These are phyloP conservation scores for Rana temporaria DNA, from an alignment of 2,113 vertebrate species.

Conservation along the genomic window DNA sequence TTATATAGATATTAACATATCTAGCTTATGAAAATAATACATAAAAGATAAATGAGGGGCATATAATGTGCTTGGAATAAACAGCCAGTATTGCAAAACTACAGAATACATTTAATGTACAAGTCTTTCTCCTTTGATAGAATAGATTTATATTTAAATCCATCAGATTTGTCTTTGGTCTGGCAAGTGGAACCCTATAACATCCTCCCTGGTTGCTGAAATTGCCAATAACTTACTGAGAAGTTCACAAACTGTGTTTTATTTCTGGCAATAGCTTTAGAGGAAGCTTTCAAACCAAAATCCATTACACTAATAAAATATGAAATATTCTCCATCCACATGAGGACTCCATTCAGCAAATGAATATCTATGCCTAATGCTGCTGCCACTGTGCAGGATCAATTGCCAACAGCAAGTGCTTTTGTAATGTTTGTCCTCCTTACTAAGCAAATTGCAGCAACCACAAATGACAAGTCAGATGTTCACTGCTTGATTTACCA, in stretches of 20 bases:
- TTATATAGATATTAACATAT: too few species aligned
- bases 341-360: constrained; percentile 22
- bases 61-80: constrained; percentile 3
- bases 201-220: constrained; percentile 31
- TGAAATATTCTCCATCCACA: constrained; percentile 34
- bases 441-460: background rate
- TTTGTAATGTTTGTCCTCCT: background rate
- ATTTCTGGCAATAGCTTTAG: constrained; percentile 42
- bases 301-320: constrained; percentile 53
- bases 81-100: background rate
- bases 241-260: constrained; percentile 46
- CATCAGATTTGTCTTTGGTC: background rate
- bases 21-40: too few species aligned
- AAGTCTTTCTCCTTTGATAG: background rate
- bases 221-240: constrained; percentile 49
- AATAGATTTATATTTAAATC: constrained; percentile 25
- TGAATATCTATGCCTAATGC: constrained; percentile 13
- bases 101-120: background rate
- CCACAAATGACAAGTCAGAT: constrained; percentile 25
- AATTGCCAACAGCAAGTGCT: constrained; percentile 16
- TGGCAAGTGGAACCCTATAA: constrained; percentile 39
- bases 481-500: constrained; percentile 18
- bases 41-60: too few species aligned
- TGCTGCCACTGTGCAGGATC: constrained; percentile 3
- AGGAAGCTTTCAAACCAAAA: constrained; percentile 48